Base-by-base conservation (phyloP, 2,888 invertebrate genomes). In the Chirona hameri region DNA sequence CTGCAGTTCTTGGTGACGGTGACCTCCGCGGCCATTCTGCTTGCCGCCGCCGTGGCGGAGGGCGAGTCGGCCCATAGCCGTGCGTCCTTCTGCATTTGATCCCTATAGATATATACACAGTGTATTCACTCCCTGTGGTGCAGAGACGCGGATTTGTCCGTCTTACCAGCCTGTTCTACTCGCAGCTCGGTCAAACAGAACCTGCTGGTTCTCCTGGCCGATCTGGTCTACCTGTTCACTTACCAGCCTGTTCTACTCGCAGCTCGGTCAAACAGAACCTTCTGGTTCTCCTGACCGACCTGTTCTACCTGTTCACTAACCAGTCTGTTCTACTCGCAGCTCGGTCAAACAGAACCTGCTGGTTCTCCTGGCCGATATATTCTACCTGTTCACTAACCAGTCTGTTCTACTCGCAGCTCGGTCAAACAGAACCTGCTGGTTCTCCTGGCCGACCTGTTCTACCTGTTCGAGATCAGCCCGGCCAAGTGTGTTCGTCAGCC, bases 391-490 rank as follows among this genome's bases (percentile, higher is more conserved):
- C 88, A 5, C 39, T 39, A 7, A 39, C 39, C 39, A 39, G 39
- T 72, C 82, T 60, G 82, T 82, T 84, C 84, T 84, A 84, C 83
- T 86, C 90, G 91, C 90, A 95, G 95, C 87, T 94, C 96, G 85
- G 95, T 97, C 94, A 93, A 94, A 84, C 93, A 94, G 88, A 97
- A 97, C 89, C 90, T 98, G 88, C 91, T 96, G 86, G 95, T 95
- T 83, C 93, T 98, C 90, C 90, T 98, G 86, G 96, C 97, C 83
- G 98, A 98, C 89, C 91, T 98, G 87, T 98, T 97, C 89, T 96
- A 95, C 89, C 91, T 95, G 87, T 91, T 97, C 88, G 98, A 98
- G 90, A 95, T 98, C 85, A 95, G 96, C 89, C 96, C 96, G 31
- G 94, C 84, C 39, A 84, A 84, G 9, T 85, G 85, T 79, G 85